These are phyloP conservation scores for Stercorarius parasiticus DNA, from an alignment of 2,113 vertebrate species.

Conservation along the genomic window DNA sequence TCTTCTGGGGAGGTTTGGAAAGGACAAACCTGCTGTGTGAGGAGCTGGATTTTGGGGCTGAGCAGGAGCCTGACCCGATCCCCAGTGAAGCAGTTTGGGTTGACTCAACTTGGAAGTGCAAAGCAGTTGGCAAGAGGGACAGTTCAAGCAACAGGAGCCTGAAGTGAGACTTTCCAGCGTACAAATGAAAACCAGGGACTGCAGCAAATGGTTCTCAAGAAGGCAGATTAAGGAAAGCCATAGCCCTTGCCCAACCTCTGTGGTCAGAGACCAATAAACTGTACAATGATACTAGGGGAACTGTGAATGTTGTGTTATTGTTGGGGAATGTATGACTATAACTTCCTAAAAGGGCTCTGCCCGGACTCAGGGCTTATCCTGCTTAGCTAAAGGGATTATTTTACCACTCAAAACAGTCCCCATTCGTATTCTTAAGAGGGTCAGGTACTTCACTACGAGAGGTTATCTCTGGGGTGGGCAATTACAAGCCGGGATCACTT, in stretches of 20 bases:
- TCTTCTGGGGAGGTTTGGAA: neutral
- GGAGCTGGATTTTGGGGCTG: neutral
- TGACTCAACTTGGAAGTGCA: neutral
- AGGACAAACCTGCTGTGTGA: neutral
- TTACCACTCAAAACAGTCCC: neutral
- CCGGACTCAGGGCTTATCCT: neutral
- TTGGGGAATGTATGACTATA: neutral
- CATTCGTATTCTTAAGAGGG: neutral
- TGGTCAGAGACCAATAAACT: neutral
- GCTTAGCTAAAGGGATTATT: constrained; percentile 3
- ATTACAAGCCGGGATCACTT: neutral
- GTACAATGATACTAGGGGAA: neutral
- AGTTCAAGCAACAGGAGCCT: neutral
- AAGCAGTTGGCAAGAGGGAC: neutral
- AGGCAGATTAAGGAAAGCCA: neutral
- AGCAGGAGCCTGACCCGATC: neutral
- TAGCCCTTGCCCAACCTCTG: neutral
- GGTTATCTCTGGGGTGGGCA: constrained; percentile 2
- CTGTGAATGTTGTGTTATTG: neutral
- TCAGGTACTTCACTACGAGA: neutral
- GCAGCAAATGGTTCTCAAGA: neutral
- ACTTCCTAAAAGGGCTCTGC: neutral
- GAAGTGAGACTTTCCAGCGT: neutral
- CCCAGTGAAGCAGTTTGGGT: neutral
- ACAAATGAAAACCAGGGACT: neutral